A percentile compares a stretch with the other conserved stretches of the same genome.
Evolutionary conservation across 1,140 invertebrate genomes (phyloP).

Genomic region (Drosophila nikananu): DNA sequence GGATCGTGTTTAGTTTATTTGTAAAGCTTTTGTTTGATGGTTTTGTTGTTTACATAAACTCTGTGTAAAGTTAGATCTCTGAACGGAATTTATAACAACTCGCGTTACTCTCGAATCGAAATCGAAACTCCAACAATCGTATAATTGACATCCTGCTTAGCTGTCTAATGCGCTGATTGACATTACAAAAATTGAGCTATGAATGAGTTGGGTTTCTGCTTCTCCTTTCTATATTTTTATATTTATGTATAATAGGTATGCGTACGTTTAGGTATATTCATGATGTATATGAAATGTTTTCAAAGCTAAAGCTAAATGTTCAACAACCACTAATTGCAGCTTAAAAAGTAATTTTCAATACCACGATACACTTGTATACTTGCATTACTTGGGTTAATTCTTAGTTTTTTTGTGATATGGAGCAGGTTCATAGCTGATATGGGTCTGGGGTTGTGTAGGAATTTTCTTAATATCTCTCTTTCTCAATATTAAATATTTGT

Average conservation of each 20-base stretch:
- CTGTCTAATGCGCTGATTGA: constrained; percentile 54
- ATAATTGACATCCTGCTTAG: constrained; percentile 65
- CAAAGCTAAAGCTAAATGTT: constrained; percentile 81
- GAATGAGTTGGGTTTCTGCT: constrained; percentile 39
- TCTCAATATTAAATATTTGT: constrained; percentile 35
- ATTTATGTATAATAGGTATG: constrained; percentile 25
- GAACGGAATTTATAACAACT: constrained; percentile 84
- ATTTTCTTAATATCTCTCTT: constrained; percentile 25
- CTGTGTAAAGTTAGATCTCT: constrained; percentile 76
- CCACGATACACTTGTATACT: constrained; percentile 69
- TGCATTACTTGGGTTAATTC: constrained; percentile 45
- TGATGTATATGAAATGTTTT: constrained; percentile 73
- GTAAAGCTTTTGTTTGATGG: constrained; percentile 72
- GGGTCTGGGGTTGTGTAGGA: constrained; percentile 56
- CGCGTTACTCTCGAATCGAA: constrained; percentile 65
- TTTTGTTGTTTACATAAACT: constrained; percentile 48
- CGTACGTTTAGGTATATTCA: constrained; percentile 38
- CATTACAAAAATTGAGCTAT: constrained; percentile 62
- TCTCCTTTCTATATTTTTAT: constrained; percentile 31
- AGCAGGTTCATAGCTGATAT: constrained; percentile 66
- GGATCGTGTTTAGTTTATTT: constrained; percentile 59
- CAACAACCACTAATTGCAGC: constrained; percentile 83
- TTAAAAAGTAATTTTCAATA: constrained; percentile 76
- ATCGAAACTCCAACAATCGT: constrained; percentile 53
- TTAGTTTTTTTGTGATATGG: constrained; percentile 44